These are phyloP conservation scores for Opisthocomus hoazin DNA, from an alignment of 2,113 vertebrate genomes.

Conservation along the genomic window DNA sequence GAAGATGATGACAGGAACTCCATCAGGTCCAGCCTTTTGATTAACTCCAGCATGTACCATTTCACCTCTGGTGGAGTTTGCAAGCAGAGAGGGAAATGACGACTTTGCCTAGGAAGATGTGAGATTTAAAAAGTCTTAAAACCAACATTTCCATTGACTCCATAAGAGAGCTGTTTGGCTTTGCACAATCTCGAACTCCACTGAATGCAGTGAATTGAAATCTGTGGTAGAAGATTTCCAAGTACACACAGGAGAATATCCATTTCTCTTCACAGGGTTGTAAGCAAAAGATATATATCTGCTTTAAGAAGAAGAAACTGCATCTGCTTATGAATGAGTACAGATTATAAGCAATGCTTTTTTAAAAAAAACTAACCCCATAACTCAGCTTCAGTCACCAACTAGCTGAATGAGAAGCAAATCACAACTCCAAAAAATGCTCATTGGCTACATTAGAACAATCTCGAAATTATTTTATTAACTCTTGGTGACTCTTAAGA, in stretches of 20 bases:
- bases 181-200: slow-evolving; percentile 6
- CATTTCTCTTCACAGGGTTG: neutral
- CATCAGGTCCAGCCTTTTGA: neutral
- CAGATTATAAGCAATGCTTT: neutral
- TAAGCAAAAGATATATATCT: neutral
- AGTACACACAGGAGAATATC: slow-evolving; percentile 4
- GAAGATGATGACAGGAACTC: neutral
- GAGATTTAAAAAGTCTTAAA: neutral
- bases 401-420: neutral
- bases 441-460: neutral
- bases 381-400: neutral
- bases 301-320: neutral
- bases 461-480: neutral
- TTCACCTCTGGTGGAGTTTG: neutral
- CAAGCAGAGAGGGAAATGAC: neutral
- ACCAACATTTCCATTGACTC: neutral
- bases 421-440: neutral
- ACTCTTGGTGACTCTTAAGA: neutral
- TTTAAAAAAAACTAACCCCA: neutral
- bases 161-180: slow-evolving; percentile 23
- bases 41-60: neutral
- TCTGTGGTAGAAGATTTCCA: slow-evolving; percentile 5
- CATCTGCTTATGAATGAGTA: neutral
- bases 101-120: neutral
- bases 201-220: slow-evolving; percentile 14